A percentile compares a stretch with the other conserved stretches of the same genome.
Conservation (phyloP, 2,113 vertebrate genomes). For the Hemichromis elongatus region DNA sequence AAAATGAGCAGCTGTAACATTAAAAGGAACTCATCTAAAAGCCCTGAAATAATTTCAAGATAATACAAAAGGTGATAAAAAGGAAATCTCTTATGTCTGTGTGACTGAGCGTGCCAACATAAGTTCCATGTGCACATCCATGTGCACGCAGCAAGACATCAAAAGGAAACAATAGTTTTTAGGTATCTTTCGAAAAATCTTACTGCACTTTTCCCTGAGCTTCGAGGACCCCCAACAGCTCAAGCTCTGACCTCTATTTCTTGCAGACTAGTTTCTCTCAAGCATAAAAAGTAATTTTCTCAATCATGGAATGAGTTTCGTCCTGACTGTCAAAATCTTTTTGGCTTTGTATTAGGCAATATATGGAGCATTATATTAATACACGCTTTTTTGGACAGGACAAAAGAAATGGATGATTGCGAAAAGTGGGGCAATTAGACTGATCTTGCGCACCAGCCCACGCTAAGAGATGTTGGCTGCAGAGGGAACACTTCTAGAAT, state of each 20-base stretch:
- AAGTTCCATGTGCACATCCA: background rate
- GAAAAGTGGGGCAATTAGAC: slow-evolving; percentile 22
- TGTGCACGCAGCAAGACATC: background rate
- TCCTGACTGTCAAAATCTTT: background rate
- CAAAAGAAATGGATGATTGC: slow-evolving; percentile 24
- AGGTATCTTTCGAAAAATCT: background rate
- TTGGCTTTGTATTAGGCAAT: background rate
- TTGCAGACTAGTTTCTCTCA: background rate
- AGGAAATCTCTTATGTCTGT: background rate
- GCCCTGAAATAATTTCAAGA: background rate
- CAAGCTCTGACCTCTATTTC: background rate
- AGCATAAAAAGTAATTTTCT: background rate
- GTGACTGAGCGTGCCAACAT: background rate
- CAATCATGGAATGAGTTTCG: background rate
- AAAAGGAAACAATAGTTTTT: background rate
- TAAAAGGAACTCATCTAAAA: background rate
- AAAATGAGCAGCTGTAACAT: background rate
- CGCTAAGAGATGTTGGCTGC: background rate
- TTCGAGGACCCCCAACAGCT: background rate
- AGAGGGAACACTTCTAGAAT: background rate
- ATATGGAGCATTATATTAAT: slow-evolving; percentile 20
- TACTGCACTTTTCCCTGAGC: background rate
- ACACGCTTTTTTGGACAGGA: slow-evolving; percentile 26
- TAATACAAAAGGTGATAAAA: background rate
- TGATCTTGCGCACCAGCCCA: slow-evolving; percentile 27